phyloP scores from a whole-genome alignment of 2,888 invertebrate genomes.

The Lasioglossum leucozonium region DNA sequence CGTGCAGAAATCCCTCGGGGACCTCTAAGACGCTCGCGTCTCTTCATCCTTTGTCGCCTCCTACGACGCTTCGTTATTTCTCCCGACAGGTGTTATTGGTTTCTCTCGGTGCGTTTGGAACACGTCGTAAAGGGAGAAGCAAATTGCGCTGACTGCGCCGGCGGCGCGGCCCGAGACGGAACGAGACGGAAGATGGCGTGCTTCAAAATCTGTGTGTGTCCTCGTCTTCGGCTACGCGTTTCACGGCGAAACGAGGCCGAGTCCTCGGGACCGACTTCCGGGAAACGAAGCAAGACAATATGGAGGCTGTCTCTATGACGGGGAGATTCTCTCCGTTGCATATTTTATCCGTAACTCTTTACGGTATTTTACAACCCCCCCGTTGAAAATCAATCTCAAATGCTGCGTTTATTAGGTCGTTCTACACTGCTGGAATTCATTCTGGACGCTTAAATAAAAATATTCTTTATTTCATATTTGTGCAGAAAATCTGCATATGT shows the following conservation, averaged over 20 bases:
- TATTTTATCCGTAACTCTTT: background rate
- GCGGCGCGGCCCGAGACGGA: background rate
- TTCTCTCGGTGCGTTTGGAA: constrained; percentile 3
- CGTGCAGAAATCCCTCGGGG: background rate
- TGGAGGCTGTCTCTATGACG: background rate
- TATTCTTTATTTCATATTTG: no score
- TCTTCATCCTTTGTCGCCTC: constrained; percentile 18
- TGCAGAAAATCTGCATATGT: no score
- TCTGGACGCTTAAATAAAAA: no score
- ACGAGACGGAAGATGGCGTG: background rate
- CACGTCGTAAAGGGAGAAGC: constrained; percentile 22
- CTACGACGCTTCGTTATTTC: constrained; percentile 9
- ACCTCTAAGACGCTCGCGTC: constrained; percentile 3
- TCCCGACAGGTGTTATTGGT: constrained; percentile 13
- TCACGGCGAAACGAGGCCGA: background rate
- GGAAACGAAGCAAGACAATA: background rate
- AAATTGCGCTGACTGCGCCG: constrained; percentile 6
- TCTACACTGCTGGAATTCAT: no score
- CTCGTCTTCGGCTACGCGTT: constrained; percentile 1
- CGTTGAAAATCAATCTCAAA: background rate
- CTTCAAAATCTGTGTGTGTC: constrained; percentile 2
- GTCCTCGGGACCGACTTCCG: background rate
- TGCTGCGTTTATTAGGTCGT: background rate
- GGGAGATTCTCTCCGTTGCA: background rate
- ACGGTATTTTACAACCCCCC: background rate